Evolutionary conservation across 1,140 invertebrate genomes (phyloP).

Genomic region (Steinernema feltiae): DNA sequence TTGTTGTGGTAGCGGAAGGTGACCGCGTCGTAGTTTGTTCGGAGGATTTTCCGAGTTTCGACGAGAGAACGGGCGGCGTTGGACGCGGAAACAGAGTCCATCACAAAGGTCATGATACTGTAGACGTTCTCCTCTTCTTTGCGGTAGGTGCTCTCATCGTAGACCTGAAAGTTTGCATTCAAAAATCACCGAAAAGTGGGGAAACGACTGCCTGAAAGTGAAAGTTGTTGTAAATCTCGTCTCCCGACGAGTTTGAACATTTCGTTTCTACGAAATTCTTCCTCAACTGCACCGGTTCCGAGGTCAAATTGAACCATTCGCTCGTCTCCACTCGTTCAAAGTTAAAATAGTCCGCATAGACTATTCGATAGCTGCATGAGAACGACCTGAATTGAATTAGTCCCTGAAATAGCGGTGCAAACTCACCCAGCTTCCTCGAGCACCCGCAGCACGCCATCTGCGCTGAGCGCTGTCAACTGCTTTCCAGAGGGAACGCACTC

Average conservation of each 20-base stretch:
- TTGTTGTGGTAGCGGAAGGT: conserved; percentile 30
- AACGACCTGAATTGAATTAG: background rate
- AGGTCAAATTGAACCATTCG: background rate
- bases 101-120: background rate
- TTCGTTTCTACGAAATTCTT: background rate
- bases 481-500: background rate
- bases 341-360: no score
- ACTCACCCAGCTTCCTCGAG: background rate
- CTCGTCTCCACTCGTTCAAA: background rate
- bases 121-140: background rate
- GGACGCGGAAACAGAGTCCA: background rate
- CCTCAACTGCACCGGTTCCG: background rate
- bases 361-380: background rate
- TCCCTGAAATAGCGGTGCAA: background rate
- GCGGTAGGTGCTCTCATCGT: background rate
- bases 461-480: background rate
- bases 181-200: no score
- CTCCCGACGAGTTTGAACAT: background rate
- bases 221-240: background rate
- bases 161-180: no score
- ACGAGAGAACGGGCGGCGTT: background rate
- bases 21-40: conserved; percentile 28
- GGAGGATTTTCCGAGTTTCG: conserved; percentile 20
- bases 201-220: no score
- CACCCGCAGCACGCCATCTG: background rate